Evolutionary conservation across 2,888 invertebrate species (phyloP).

Genomic region (Melinopterus prodromus): DNA sequence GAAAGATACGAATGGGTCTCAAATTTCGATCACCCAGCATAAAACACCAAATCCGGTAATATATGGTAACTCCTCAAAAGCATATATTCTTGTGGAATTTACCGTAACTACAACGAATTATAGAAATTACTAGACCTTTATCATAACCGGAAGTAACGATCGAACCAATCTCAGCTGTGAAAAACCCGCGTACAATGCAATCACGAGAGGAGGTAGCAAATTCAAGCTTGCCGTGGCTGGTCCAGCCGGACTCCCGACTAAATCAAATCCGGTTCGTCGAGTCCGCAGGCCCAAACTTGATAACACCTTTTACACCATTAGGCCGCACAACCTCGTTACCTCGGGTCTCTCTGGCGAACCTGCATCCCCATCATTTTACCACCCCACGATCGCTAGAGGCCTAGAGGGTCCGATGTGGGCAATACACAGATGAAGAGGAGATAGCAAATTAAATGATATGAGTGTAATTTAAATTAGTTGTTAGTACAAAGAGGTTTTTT

Average conservation of each 20-base stretch:
- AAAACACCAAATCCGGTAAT: too few species aligned
- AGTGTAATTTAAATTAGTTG: neutral
- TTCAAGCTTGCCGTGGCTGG: neutral
- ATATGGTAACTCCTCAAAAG: neutral
- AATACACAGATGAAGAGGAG: neutral
- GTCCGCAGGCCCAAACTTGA: neutral
- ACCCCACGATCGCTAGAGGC: neutral
- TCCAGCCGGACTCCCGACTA: neutral
- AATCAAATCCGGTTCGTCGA: neutral
- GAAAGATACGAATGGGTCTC: too few species aligned
- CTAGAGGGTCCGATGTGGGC: neutral
- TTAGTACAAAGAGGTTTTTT: neutral
- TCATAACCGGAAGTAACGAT: neutral
- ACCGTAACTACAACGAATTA: neutral
- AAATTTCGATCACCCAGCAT: too few species aligned
- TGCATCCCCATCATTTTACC: neutral
- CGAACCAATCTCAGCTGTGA: neutral
- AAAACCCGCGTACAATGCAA: neutral
- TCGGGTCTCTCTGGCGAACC: neutral
- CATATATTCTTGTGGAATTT: neutral
- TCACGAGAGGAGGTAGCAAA: neutral
- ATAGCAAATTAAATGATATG: neutral
- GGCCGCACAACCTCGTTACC: neutral
- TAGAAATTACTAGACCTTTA: neutral
- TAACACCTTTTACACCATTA: conserved; percentile 4